These are phyloP conservation scores for Diadema setosum DNA, from an alignment of 35 echinoderm and acorn worm genomes.

Conservation along the genomic window DNA sequence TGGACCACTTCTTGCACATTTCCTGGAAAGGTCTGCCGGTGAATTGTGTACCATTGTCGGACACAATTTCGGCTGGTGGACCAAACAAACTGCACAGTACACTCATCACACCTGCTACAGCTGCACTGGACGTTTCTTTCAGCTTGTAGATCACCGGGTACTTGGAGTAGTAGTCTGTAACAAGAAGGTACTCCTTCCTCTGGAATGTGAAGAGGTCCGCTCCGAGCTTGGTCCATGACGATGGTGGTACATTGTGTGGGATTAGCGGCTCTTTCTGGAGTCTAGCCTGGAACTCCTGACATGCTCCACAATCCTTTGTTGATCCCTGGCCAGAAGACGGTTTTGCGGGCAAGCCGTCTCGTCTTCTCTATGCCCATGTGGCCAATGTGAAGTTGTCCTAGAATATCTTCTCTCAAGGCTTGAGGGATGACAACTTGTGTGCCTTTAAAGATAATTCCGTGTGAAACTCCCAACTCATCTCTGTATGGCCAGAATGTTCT, in stretches of 20 bases:
- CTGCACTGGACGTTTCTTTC: too few species aligned
- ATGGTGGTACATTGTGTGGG: slow-evolving; percentile 21
- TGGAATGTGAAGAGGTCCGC: slow-evolving; percentile 40
- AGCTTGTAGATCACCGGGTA: slow-evolving; percentile 60
- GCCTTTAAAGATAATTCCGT: slow-evolving; percentile 35
- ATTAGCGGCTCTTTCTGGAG: slow-evolving; percentile 37
- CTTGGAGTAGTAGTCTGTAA: slow-evolving; percentile 50
- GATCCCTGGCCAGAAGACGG: slow-evolving; percentile 56
- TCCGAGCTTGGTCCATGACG: slow-evolving; percentile 65
- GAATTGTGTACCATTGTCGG: too few species aligned
- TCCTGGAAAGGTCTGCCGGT: too few species aligned
- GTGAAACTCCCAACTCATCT: too few species aligned
- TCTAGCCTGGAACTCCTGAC: background rate
- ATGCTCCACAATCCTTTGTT: slow-evolving; percentile 48
- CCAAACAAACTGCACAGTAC: too few species aligned
- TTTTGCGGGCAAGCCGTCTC: slow-evolving; percentile 46
- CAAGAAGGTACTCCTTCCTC: slow-evolving; percentile 41
- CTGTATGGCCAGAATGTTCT: too few species aligned
- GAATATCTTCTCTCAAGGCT: slow-evolving; percentile 21
- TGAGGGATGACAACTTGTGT: slow-evolving; percentile 52
- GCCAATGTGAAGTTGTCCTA: slow-evolving; percentile 37
- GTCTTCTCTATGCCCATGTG: slow-evolving; percentile 57
- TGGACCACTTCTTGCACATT: too few species aligned
- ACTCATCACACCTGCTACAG: too few species aligned
- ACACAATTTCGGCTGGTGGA: too few species aligned